Conservation (phyloP, 1,140 invertebrate species). For the Batillaria attramentaria region DNA sequence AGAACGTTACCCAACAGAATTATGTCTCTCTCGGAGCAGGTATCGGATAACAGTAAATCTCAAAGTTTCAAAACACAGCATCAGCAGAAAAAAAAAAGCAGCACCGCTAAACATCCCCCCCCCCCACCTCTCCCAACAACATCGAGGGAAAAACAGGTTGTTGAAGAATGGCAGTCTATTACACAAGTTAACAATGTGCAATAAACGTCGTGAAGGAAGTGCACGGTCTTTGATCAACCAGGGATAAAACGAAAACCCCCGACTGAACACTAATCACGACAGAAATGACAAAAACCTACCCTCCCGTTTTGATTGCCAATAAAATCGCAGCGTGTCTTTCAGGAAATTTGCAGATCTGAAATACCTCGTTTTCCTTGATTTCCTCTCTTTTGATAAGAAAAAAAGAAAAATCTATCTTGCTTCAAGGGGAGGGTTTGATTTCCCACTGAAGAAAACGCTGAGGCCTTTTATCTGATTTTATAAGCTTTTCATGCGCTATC, state of each 20-base stretch:
- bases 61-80: too few species aligned
- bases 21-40: too few species aligned
- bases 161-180: too few species aligned
- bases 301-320: constrained; percentile 2
- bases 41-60: too few species aligned
- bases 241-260: background rate
- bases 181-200: constrained; percentile 15
- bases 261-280: constrained; percentile 4
- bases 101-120: too few species aligned
- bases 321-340: background rate
- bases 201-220: background rate
- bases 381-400: constrained; percentile 16
- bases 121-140: too few species aligned
- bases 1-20: too few species aligned
- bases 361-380: background rate
- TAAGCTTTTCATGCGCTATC: constrained; percentile 15
- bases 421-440: constrained; percentile 16
- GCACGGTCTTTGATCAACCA: constrained; percentile 4
- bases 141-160: too few species aligned
- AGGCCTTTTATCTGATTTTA: constrained; percentile 20
- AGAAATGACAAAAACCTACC: background rate
- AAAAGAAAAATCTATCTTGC: too few species aligned
- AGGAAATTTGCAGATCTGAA: too few species aligned
- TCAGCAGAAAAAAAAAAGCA: too few species aligned
- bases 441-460: constrained; percentile 18